Evolutionary conservation across 2,888 invertebrate species (phyloP).

Genomic region (Drosophila fulvimacula): DNA sequence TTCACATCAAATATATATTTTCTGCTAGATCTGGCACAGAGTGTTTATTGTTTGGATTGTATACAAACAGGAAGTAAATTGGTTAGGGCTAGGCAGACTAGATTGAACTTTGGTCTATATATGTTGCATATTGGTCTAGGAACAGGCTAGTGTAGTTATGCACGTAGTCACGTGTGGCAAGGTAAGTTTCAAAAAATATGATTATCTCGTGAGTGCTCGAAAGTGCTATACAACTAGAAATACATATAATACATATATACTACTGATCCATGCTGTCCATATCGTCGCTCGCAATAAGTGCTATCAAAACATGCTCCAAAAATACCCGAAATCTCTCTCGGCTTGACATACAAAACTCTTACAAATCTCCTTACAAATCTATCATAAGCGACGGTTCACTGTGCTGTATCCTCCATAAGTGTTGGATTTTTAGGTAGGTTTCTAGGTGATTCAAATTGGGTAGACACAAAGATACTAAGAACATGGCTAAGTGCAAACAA

Average conservation of each 20-base stretch:
- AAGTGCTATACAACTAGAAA: conserved; percentile 50
- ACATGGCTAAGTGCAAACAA: conserved; percentile 7
- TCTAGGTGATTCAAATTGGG: conserved; percentile 15
- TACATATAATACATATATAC: conserved; percentile 13
- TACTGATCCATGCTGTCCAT: conserved; percentile 17
- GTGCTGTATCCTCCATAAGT: conserved; percentile 29
- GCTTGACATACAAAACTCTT: conserved; percentile 62
- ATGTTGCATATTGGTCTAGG: conserved; percentile 67
- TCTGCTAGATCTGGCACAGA: conserved; percentile 9
- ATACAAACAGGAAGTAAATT: conserved; percentile 33
- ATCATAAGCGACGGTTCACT: conserved; percentile 71
- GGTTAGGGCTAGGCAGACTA: conserved; percentile 22
- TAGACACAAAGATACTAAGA: conserved; percentile 21
- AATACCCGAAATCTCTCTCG: conserved; percentile 53
- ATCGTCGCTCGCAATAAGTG: conserved; percentile 45
- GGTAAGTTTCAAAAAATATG: conserved; percentile 44
- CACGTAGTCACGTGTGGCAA: conserved; percentile 18
- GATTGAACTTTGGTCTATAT: conserved; percentile 40
- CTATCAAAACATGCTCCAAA: conserved; percentile 72
- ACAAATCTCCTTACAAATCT: conserved; percentile 72
- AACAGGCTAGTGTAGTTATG: conserved; percentile 47
- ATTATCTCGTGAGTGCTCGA: conserved; percentile 10
- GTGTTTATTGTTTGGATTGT: conserved; percentile 16
- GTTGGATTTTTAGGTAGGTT: conserved; percentile 36
- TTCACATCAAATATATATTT: conserved; percentile 15